These are phyloP conservation scores for Platanista minor DNA, from an alignment of 2,113 vertebrate species.

Conservation along the genomic window DNA sequence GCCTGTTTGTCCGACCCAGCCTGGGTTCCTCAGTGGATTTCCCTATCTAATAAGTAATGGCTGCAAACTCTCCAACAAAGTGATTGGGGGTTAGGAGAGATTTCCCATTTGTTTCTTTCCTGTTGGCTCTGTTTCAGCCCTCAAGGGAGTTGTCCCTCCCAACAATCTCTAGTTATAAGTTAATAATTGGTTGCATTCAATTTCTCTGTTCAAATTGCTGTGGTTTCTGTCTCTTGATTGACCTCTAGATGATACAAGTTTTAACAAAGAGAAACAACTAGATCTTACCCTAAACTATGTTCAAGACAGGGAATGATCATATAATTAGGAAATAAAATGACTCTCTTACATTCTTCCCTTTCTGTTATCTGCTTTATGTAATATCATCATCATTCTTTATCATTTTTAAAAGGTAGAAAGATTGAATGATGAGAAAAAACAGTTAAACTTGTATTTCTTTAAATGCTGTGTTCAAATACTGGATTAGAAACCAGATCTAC, in stretches of 20 bases:
- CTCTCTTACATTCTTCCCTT: background rate
- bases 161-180: background rate
- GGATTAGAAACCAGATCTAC: background rate
- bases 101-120: background rate
- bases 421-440: background rate
- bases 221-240: background rate
- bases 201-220: background rate
- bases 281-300: background rate
- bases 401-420: background rate
- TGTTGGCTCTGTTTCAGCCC: background rate
- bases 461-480: background rate
- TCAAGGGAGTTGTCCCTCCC: background rate
- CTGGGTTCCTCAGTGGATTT: background rate
- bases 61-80: background rate
- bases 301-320: background rate
- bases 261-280: background rate
- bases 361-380: background rate
- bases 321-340: background rate
- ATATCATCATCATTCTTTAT: background rate
- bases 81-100: fast-evolving
- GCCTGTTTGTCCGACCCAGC: background rate
- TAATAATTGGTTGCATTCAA: background rate
- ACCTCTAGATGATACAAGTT: background rate
- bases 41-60: background rate
- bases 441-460: background rate